Evolutionary conservation across 2,113 vertebrate species (phyloP).

Genomic region (Psophia crepitans): DNA sequence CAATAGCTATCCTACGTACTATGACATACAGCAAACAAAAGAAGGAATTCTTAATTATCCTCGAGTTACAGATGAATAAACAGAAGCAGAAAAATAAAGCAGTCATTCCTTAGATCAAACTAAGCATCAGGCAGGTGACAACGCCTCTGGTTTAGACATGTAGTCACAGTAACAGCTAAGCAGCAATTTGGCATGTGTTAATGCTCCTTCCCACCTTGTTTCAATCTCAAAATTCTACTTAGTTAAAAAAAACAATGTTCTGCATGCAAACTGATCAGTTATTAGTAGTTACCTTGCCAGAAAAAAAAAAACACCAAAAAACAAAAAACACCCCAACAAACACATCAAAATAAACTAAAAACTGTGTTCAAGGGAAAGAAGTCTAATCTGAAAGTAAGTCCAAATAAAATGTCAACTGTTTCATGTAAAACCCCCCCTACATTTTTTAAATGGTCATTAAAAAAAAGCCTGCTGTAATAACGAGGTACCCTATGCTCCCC

Average conservation of each 20-base stretch:
- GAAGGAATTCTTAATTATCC: background rate
- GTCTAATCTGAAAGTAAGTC: background rate
- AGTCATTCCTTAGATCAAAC: background rate
- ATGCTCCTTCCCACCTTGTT: background rate
- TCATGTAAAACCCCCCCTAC: background rate
- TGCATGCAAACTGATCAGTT: background rate
- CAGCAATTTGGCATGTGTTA: background rate
- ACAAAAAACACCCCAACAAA: too few species aligned
- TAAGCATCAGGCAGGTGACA: background rate
- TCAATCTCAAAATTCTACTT: background rate
- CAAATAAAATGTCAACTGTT: background rate
- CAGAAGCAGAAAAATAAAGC: background rate
- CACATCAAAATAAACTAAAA: background rate
- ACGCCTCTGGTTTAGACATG: background rate
- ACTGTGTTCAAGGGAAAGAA: fast-evolving
- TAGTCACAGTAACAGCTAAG: background rate
- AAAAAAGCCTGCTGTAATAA: background rate
- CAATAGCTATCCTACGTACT: background rate
- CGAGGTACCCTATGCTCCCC: background rate
- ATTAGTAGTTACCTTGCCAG: background rate
- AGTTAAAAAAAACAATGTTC: background rate
- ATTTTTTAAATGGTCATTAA: background rate
- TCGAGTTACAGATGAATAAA: background rate
- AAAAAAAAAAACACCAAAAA: background rate
- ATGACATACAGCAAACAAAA: background rate